These are phyloP conservation scores for Phoebastria nigripes DNA, from an alignment of 2,797 vertebrate species.

Conservation along the genomic window DNA sequence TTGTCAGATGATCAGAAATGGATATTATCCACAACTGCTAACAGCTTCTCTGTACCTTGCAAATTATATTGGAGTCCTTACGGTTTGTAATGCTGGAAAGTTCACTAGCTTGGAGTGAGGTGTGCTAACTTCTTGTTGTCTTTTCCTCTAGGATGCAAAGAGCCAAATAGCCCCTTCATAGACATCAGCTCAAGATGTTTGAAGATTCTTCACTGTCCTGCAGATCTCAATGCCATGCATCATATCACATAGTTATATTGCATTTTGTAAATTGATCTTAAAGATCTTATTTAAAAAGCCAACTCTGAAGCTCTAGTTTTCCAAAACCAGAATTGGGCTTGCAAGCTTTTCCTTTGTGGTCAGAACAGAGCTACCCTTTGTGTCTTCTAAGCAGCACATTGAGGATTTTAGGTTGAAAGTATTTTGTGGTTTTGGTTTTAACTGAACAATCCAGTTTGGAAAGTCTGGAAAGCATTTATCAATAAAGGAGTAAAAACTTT, in stretches of 20 bases:
- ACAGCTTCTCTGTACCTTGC: neutral
- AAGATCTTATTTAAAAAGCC: constrained; percentile 62
- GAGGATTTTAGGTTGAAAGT: constrained; percentile 42
- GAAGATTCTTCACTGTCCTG: constrained; percentile 62
- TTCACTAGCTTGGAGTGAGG: neutral
- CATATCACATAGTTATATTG: constrained; percentile 64
- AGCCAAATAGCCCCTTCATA: constrained; percentile 72
- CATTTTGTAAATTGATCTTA: constrained; percentile 70
- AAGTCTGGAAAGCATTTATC: constrained; percentile 71
- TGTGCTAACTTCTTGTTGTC: neutral
- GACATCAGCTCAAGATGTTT: constrained; percentile 64
- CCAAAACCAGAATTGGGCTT: constrained; percentile 47
- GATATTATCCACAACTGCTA: neutral
- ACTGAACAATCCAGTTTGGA: constrained; percentile 68
- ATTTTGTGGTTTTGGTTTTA: constrained; percentile 75
- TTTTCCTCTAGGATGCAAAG: constrained; percentile 59
- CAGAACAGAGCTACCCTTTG: constrained; percentile 34
- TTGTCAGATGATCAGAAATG: neutral
- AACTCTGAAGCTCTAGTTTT: constrained; percentile 62
- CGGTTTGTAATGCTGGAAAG: neutral
- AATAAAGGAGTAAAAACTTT: constrained; percentile 73
- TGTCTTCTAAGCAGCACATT: constrained; percentile 26
- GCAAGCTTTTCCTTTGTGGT: constrained; percentile 52
- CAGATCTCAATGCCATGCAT: constrained; percentile 57
- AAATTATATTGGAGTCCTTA: rapidly evolving